Base-by-base conservation (phyloP, 2,888 invertebrate genomes). In the Nysson spinosus region DNA sequence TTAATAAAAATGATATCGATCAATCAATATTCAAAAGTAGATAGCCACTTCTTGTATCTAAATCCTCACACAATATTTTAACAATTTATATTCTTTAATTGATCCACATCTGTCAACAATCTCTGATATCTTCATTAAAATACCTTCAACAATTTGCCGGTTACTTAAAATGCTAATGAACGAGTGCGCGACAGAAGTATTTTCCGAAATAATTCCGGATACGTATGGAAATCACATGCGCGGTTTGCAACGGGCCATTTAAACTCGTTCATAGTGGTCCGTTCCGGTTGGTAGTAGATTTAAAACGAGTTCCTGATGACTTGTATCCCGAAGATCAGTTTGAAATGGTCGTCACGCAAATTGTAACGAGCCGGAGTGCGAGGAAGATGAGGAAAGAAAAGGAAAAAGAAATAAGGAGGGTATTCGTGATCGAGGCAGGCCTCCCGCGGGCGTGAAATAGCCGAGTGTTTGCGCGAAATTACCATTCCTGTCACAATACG, bases 391-490 rank as follows among this genome's bases (percentile, higher is more conserved):
- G 39, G 34, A 52, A 40, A 55, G 46, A 52, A 50, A 24, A 37
- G 28, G 51, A 47, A 16, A 34, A 39, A 35, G 46, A 26, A 57
- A 51, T 51, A 62, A 52, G 51, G 55, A 51, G 52, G 44, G 55
- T 61, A 50, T 42, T 69, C 56, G 57, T 63, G 62, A 76, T 76
- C 73, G 63, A 32, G 74, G 34, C 66, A 61, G 78, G 70, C 69
- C 68, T 72, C 79, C 78, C 68, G 79, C 78, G 61, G 79, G 76
- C 61, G 73, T 54, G 76, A 71, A 79, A 75, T 69, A 65, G 62
- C 65, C 69, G 55, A 49, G 55, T 60, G 61, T 70, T 71, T 70
- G 71, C 71, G 70, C 64, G 74, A 67, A 76, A 76, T 62, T 73
- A 75, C 76, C 70, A 57, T 70, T 73, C 74, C 67, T 73, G 73